These are phyloP conservation scores for Cettia cetti DNA, from an alignment of 2,113 vertebrate species.

Conservation along the genomic window DNA sequence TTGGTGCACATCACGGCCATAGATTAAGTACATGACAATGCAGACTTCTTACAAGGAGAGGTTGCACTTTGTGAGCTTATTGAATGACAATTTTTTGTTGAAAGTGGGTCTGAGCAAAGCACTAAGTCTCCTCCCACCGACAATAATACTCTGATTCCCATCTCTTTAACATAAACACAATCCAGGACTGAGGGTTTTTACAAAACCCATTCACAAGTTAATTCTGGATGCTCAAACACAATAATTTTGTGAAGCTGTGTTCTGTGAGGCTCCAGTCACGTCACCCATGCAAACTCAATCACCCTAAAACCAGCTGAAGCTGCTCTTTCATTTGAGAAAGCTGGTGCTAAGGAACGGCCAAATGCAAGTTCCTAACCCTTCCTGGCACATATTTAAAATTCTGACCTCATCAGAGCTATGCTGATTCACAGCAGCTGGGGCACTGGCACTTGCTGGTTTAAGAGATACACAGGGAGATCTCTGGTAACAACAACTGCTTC, in stretches of 20 bases:
- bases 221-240: not conserved
- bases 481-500: constrained; percentile 4
- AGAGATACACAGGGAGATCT: not conserved
- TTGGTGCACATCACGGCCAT: fast-evolving
- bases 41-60: not conserved
- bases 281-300: not conserved
- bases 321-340: not conserved
- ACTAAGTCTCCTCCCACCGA: not conserved
- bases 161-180: not conserved
- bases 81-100: not conserved
- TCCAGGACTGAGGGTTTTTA: not conserved
- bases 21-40: not conserved
- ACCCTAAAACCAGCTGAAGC: not conserved
- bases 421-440: not conserved
- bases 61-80: not conserved
- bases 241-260: not conserved
- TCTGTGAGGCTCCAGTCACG: not conserved
- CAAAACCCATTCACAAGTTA: not conserved
- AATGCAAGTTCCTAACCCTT: not conserved
- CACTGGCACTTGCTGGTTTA: not conserved
- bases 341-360: not conserved
- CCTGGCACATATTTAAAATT: not conserved
- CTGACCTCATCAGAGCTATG: not conserved
- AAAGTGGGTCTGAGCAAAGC: not conserved
- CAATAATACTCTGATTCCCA: not conserved